Base-by-base conservation (phyloP, 1,140 invertebrate genomes). In the Sesamia nonagrioides region DNA sequence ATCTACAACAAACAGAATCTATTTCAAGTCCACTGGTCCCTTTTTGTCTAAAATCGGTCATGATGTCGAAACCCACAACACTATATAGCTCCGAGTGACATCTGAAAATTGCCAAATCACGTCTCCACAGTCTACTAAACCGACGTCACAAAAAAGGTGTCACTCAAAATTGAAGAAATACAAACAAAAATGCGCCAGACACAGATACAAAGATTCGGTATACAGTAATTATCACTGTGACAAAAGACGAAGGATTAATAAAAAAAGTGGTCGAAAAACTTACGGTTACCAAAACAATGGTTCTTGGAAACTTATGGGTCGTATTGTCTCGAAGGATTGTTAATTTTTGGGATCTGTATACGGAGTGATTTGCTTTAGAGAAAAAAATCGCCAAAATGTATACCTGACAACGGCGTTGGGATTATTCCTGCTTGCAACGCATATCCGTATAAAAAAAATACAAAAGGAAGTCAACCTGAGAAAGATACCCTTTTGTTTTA, bases 251-350 rank as follows among this genome's bases (percentile, higher is more conserved):
- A 75, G 58, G 73, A 37, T 40, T 40, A 5, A 8, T 27, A 42
- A 15, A 56, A 58, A 58, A 58, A 73, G 17, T 6, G 4, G 6
- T 27, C 37, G n/a, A 75, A 90, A 87, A 89, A 86, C 61, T 56
- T 77, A 79, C 80, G 84, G 83, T 83, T 83, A 85, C 89, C 87
- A 88, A 86, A 91, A 89, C 88, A 88, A 83, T 85, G 83, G 82
- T 92, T 91, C 91, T 85, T 15, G 85, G 91, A 92, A 27, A 92
- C 15, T 61, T 72, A 71, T 71, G 54, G 77, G 76, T 37, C 68
- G 74, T 84, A 86, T 89, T 88, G 86, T 88, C 81, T 88, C 77
- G 82, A 83, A 77, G 83, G 84, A 84, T 86, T 84, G 72, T 81
- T 88, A 85, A 86, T 86, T 88, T 83, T 83, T 78, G 52, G 71